Percentiles rank a stretch among this genome's conserved stretches.
Conservation (phyloP, 2,797 vertebrate genomes). For the Rousettus madagascariensis region DNA sequence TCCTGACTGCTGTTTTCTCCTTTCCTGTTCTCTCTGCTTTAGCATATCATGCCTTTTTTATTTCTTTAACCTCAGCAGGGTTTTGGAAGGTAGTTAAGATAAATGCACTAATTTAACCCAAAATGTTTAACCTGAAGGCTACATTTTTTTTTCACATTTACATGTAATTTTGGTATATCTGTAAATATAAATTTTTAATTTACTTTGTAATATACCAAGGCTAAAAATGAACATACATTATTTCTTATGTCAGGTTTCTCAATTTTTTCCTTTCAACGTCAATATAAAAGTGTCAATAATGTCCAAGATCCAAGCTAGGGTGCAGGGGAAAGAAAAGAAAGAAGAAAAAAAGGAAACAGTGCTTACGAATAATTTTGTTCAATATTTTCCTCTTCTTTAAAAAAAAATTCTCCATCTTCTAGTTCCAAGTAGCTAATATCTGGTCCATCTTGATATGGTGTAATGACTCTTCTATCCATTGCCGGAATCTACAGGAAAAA, state of each 20-base stretch:
- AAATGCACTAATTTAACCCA: background rate
- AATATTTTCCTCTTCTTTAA: slow-evolving; percentile 86
- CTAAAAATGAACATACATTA: background rate
- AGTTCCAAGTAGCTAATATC: slow-evolving; percentile 92
- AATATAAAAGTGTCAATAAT: background rate
- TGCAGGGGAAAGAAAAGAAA: background rate
- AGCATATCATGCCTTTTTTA: background rate
- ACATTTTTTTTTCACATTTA: slow-evolving; percentile 16
- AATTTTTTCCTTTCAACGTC: background rate
- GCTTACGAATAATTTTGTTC: slow-evolving; percentile 90
- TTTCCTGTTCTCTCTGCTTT: background rate
- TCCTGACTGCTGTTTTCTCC: background rate
- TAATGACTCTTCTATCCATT: slow-evolving; percentile 95
- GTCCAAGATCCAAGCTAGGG: background rate
- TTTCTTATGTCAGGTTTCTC: background rate
- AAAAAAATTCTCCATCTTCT: slow-evolving; percentile 88
- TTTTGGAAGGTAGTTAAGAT: background rate
- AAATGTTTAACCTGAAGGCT: background rate
- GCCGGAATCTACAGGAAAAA: slow-evolving; percentile 91
- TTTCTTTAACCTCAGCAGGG: background rate
- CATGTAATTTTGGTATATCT: background rate
- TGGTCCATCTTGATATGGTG: slow-evolving; percentile 93
- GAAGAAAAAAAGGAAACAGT: background rate
- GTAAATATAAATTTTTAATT: slow-evolving; percentile 20
- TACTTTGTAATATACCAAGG: slow-evolving; percentile 21